A percentile compares a stretch with the other conserved stretches of the same genome.
phyloP scores from a whole-genome alignment of 2,888 invertebrate genomes.

The Drosophila sordidapex region DNA sequence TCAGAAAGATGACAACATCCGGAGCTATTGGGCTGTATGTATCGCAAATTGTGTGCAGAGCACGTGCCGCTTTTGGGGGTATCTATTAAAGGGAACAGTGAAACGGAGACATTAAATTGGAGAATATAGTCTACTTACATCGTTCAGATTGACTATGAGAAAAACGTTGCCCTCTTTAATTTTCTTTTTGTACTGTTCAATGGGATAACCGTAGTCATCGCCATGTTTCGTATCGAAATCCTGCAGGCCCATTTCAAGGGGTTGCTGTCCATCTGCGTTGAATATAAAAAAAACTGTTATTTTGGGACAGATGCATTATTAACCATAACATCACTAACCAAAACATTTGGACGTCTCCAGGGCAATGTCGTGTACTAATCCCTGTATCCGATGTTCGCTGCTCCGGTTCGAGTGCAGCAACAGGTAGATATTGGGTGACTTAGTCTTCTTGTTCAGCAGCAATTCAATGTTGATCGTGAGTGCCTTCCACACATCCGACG shows the following conservation, averaged over 20 bases:
- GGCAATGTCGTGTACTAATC: constrained; percentile 72
- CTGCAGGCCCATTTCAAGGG: constrained; percentile 60
- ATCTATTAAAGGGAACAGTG: constrained; percentile 64
- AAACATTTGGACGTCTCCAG: constrained; percentile 72
- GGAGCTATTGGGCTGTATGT: constrained; percentile 85
- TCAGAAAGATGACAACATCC: constrained; percentile 85
- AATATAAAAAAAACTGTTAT: neutral
- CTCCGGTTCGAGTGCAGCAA: constrained; percentile 63
- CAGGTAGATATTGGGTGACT: constrained; percentile 74
- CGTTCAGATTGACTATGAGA: constrained; percentile 80
- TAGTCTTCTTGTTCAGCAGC: constrained; percentile 65
- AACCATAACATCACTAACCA: constrained; percentile 56
- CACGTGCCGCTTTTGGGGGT: constrained; percentile 82
- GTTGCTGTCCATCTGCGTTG: constrained; percentile 51
- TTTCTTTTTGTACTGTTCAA: constrained; percentile 76
- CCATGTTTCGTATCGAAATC: constrained; percentile 67
- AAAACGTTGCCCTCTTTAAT: constrained; percentile 78
- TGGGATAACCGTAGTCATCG: constrained; percentile 78
- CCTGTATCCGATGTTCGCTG: constrained; percentile 9
- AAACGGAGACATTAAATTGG: neutral
- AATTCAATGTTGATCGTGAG: constrained; percentile 68
- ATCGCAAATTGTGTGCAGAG: constrained; percentile 87
- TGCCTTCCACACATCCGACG: constrained; percentile 59
- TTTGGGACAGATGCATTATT: neutral
- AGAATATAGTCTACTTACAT: constrained; percentile 57